A percentile compares a stretch with the other conserved stretches of the same genome.
Evolutionary conservation across 1,140 invertebrate species (phyloP).

Genomic region (Marisa cornuarietis): DNA sequence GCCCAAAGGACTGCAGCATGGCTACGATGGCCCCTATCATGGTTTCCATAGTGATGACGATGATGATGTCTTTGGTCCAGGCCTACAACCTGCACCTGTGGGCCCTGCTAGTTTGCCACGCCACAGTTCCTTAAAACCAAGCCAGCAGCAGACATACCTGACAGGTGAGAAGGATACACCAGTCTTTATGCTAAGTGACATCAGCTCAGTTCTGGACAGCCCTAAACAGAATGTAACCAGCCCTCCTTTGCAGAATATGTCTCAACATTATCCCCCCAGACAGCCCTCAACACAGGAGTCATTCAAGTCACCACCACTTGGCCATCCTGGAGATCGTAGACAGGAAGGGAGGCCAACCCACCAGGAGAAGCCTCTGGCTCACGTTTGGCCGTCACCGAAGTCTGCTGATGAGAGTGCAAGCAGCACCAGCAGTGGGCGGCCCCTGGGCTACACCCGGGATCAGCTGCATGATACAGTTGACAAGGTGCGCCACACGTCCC

Average conservation of each 20-base stretch:
- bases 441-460: constrained; percentile 65
- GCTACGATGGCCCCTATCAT: constrained; percentile 29
- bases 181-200: constrained; percentile 46
- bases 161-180: constrained; percentile 31
- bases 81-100: neutral
- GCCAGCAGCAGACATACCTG: constrained; percentile 42
- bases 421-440: constrained; percentile 52
- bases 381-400: constrained; percentile 20
- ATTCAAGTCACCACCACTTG: constrained; percentile 3
- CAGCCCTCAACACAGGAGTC: constrained; percentile 15
- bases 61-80: constrained; percentile 45
- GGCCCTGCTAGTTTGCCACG: constrained; percentile 40
- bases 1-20: neutral
- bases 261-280: neutral
- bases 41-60: constrained; percentile 42
- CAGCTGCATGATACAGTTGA: constrained; percentile 65
- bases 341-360: neutral
- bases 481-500: constrained; percentile 60
- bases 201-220: constrained; percentile 58
- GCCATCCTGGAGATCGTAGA: constrained; percentile 19
- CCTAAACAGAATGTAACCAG: constrained; percentile 34
- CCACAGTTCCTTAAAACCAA: constrained; percentile 53
- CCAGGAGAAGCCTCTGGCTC: constrained; percentile 7
- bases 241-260: constrained; percentile 4
- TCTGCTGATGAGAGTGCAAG: constrained; percentile 33